Evolutionary conservation across 2,113 vertebrate species (phyloP).

Genomic region (human (Homo sapiens)): DNA sequence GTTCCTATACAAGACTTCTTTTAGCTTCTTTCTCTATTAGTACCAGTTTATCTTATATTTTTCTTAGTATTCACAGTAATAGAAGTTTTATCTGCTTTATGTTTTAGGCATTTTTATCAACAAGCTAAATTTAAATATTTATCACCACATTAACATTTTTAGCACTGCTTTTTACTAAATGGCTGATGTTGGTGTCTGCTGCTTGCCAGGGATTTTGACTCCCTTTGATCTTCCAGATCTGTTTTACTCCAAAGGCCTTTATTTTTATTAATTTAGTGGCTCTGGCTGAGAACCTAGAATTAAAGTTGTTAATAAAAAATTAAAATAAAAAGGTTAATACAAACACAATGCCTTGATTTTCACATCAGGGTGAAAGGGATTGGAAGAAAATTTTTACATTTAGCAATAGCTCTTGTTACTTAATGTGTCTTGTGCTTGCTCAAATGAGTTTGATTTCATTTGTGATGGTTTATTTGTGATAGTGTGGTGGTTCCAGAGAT

Average conservation of each 20-base stretch:
- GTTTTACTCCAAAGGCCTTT: conserved; percentile 47
- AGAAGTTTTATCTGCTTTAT: neutral
- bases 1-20: neutral
- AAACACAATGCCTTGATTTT: conserved; percentile 31
- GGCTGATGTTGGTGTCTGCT: neutral
- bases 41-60: neutral
- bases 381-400: neutral
- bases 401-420: neutral
- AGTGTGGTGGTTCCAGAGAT: neutral
- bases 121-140: conserved; percentile 74
- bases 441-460: neutral
- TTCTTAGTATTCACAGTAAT: conserved; percentile 1
- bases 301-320: conserved; percentile 55
- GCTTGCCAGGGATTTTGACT: conserved; percentile 38
- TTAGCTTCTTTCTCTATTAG: neutral
- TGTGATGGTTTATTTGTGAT: neutral
- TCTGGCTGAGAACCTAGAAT: conserved; percentile 47
- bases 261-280: conserved; percentile 70
- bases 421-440: neutral
- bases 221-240: conserved; percentile 70
- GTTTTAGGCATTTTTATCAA: conserved; percentile 21
- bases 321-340: conserved; percentile 24
- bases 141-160: conserved; percentile 62
- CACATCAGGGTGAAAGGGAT: neutral
- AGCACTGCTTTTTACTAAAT: conserved; percentile 35